Percentiles rank a stretch among this genome's conserved stretches.
Evolutionary conservation across 1,140 invertebrate species (phyloP).

Genomic region (Temnothorax curvispinosus): DNA sequence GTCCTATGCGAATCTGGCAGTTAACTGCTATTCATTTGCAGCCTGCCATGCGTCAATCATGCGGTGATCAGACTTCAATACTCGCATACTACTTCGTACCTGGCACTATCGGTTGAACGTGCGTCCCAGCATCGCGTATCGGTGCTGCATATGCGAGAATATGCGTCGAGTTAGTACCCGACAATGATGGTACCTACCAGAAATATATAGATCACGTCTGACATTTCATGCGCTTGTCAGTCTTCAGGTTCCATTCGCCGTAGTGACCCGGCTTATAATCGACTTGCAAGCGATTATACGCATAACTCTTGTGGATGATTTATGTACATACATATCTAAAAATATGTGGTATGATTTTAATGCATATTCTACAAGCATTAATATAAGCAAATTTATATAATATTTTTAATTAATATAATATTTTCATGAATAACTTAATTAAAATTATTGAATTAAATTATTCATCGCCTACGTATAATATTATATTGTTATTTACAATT

Average conservation of each 20-base stretch:
- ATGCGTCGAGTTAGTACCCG: constrained; percentile 22
- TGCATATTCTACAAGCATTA: neutral
- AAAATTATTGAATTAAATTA: neutral
- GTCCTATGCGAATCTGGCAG: neutral
- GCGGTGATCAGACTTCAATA: constrained; percentile 47
- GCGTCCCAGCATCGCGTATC: neutral
- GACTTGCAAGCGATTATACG: neutral
- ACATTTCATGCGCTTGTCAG: constrained; percentile 34
- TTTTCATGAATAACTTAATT: neutral
- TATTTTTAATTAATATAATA: neutral
- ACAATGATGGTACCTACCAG: constrained; percentile 16
- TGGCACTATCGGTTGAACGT: constrained; percentile 24
- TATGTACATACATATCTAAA: neutral
- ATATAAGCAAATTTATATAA: neutral
- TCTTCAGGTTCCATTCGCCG: neutral
- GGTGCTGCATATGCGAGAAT: constrained; percentile 1
- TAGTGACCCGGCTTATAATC: neutral
- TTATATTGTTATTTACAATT: neutral
- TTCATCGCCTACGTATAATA: neutral
- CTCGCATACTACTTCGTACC: neutral
- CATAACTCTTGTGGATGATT: neutral
- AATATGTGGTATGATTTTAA: neutral
- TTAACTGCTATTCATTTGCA: constrained; percentile 51
- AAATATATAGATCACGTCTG: constrained; percentile 33
- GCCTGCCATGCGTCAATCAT: constrained; percentile 42